Base-by-base conservation (phyloP, 2,888 invertebrate species). In the Unio pictorum region DNA sequence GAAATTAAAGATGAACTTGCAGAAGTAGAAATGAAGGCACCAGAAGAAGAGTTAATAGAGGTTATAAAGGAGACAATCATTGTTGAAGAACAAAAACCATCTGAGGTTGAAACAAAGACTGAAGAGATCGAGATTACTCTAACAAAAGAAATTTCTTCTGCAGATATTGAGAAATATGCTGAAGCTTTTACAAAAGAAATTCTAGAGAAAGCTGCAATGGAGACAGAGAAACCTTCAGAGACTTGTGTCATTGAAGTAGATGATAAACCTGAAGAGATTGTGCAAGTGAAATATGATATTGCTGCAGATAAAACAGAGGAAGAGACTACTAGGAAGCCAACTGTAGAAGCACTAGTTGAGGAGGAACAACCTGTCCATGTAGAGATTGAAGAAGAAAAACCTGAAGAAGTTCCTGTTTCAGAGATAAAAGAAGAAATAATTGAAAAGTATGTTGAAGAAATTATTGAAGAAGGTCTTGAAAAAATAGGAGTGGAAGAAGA, bases 391-490 rank as follows among this genome's bases (percentile, higher is more conserved):
- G 66, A 70, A 55, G 78, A 75, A 69, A 57, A 57, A 55, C 68
- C 68, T 45, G 67, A 61, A 20, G 72, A 76, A 66, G 65, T 60
- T 61, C 64, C 71, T 45, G 45, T 72, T 26, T 66, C 66, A 15
- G 72, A 69, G 45, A 66, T 79, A 26, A 61, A 63, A 58, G 71
- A 74, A 34, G 74, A 71, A 64, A 55, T 69, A 5, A 71, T 76
- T 57, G 63, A 73, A 61, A 73, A 80, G 61, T 73, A 71, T 64
- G 70, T 77, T 23, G 75, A 76, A 58, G 81, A 81, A 66, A 74
- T 81, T 34, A 73, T 75, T 45, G 78, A 74, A 66, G 79, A 79
- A 57, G 73, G 75, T 64, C 57, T 78, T 17, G 76, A 75, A 69
- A 69, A 72, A 57, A 68, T 76, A 11, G 64, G 72, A 68, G 66